phyloP scores from a whole-genome alignment of 2,888 invertebrate genomes.

The Drosophila meridionalis region DNA sequence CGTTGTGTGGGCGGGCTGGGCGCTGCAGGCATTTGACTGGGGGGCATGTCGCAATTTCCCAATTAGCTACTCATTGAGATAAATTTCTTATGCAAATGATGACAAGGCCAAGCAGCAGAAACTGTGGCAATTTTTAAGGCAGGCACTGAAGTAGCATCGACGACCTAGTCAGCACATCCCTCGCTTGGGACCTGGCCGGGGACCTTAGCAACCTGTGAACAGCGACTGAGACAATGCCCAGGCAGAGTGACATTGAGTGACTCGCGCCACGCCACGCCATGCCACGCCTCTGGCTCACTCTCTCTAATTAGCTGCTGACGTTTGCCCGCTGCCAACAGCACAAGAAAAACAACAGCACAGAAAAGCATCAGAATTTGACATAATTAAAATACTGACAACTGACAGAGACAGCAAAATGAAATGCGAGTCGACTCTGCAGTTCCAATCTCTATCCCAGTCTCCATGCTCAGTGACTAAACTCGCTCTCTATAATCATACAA shows the following conservation, averaged over 20 bases:
- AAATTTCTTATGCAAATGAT: conserved; percentile 82
- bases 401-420: conserved; percentile 47
- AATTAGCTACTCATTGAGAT: conserved; percentile 81
- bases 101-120: conserved; percentile 72
- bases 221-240: conserved; percentile 40
- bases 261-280: conserved; percentile 53
- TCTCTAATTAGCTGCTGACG: conserved; percentile 81
- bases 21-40: conserved; percentile 7
- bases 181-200: conserved; percentile 67
- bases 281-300: conserved; percentile 61
- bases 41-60: conserved; percentile 74
- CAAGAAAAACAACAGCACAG: conserved; percentile 30
- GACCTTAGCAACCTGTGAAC: conserved; percentile 61
- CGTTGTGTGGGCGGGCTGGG: conserved; percentile 33
- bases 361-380: conserved; percentile 70
- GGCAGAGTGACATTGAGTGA: conserved; percentile 73
- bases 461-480: conserved; percentile 4
- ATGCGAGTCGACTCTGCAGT: conserved; percentile 47
- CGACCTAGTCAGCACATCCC: conserved; percentile 41
- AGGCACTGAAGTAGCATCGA: conserved; percentile 74
- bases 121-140: conserved; percentile 20
- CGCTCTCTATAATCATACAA: not conserved
- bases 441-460: conserved; percentile 18
- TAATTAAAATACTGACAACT: conserved; percentile 71
- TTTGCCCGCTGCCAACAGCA: conserved; percentile 65